Percentiles rank a stretch among this genome's conserved stretches.
phyloP scores from a whole-genome alignment of 2,797 vertebrate genomes.

The Coreius guichenoti region DNA sequence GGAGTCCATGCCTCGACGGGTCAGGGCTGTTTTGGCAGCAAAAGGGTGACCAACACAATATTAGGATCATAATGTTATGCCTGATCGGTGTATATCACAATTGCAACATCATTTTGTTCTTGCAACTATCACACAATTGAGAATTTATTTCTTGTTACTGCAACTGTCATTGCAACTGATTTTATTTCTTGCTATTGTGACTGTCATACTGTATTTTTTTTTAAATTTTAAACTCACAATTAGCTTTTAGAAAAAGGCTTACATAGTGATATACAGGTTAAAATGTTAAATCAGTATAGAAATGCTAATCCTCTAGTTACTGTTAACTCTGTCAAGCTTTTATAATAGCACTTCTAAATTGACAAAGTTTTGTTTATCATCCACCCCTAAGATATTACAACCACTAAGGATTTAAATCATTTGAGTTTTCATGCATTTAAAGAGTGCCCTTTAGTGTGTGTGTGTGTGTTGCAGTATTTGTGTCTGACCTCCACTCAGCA shows the following conservation, averaged over 20 bases:
- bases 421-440: conserved; percentile 6
- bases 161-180: neutral
- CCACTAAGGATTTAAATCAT: neutral
- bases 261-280: neutral
- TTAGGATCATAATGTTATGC: too few relatives aligned
- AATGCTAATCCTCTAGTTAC: neutral
- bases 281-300: neutral
- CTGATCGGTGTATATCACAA: too few relatives aligned
- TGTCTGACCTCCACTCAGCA: neutral
- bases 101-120: neutral
- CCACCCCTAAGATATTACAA: neutral
- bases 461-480: neutral
- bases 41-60: too few relatives aligned
- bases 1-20: too few relatives aligned
- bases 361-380: neutral
- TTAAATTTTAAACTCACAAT: neutral
- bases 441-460: neutral
- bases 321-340: neutral
- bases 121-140: neutral
- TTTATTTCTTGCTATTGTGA: neutral
- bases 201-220: neutral
- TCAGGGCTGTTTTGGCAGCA: too few relatives aligned
- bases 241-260: neutral
- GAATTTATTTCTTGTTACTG: neutral
- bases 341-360: neutral